phyloP scores from a whole-genome alignment of 1,140 invertebrate genomes.

The Anagrus nilaparvatae region DNA sequence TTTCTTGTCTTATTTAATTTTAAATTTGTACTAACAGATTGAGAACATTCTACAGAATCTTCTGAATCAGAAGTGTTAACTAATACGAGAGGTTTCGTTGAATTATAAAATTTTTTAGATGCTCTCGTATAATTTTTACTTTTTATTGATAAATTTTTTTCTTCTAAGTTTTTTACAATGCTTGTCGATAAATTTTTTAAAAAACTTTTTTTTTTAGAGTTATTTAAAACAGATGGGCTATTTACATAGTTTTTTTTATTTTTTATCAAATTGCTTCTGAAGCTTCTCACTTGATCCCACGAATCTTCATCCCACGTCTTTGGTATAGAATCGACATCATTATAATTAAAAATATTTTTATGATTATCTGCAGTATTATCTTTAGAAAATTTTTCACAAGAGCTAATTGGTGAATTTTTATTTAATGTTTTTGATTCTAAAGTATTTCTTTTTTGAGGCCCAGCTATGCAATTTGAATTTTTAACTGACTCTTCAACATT shows the following conservation, averaged over 20 bases:
- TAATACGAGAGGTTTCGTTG: constrained; percentile 17
- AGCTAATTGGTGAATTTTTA: background rate
- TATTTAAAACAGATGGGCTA: no score
- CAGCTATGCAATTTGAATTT: background rate
- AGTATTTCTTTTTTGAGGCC: background rate
- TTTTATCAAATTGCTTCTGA: background rate
- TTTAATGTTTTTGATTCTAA: background rate
- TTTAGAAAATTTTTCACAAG: background rate
- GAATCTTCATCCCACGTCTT: constrained; percentile 30
- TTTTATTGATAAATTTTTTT: background rate
- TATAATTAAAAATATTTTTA: background rate
- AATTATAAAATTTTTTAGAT: no score
- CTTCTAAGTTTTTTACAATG: constrained; percentile 5
- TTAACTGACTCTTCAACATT: background rate
- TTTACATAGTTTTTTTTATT: background rate
- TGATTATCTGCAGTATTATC: background rate
- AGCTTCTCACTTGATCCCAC: constrained; percentile 21
- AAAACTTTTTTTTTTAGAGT: no score
- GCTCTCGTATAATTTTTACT: no score
- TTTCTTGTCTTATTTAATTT: background rate
- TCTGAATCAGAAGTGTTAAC: constrained; percentile 31
- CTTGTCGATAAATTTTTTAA: constrained; percentile 12
- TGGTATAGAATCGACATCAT: no score
- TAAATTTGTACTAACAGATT: background rate
- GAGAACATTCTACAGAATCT: constrained; percentile 13